phyloP scores from a whole-genome alignment of 2,113 vertebrate genomes.

The Desmodus rotundus region DNA sequence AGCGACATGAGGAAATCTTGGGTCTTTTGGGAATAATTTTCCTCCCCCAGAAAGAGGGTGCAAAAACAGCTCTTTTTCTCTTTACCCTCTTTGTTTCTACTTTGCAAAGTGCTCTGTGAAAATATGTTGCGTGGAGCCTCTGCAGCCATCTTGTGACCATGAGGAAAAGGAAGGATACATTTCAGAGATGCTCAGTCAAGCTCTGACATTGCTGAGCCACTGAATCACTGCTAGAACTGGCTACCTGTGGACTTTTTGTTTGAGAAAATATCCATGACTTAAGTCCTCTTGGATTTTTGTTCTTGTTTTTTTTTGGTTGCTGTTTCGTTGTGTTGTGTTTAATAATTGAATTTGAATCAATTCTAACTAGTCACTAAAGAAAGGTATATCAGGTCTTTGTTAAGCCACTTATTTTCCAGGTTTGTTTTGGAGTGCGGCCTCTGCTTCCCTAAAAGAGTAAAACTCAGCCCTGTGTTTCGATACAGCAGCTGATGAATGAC shows the following conservation, averaged over 20 bases:
- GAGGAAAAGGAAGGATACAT: background rate
- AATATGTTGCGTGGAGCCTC: background rate
- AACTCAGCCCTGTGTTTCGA: background rate
- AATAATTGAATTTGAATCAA: background rate
- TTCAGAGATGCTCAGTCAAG: background rate
- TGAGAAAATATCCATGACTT: background rate
- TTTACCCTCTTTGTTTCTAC: background rate
- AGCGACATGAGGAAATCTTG: background rate
- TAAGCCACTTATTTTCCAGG: background rate
- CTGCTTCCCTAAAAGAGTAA: background rate
- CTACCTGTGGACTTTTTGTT: background rate
- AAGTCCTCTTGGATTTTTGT: background rate
- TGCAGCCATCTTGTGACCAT: background rate
- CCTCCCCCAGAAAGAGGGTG: background rate
- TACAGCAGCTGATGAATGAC: conserved; percentile 1
- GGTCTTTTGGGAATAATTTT: background rate
- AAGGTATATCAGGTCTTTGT: background rate
- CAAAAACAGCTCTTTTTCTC: background rate
- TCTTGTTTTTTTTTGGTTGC: background rate
- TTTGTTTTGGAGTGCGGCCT: background rate
- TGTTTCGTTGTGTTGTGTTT: background rate
- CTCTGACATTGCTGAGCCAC: background rate
- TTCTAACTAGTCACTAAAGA: background rate
- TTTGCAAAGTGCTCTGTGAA: background rate
- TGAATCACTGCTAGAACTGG: background rate